Conservation (phyloP, 2,113 vertebrate genomes). For the Uropsilus gracilis region DNA sequence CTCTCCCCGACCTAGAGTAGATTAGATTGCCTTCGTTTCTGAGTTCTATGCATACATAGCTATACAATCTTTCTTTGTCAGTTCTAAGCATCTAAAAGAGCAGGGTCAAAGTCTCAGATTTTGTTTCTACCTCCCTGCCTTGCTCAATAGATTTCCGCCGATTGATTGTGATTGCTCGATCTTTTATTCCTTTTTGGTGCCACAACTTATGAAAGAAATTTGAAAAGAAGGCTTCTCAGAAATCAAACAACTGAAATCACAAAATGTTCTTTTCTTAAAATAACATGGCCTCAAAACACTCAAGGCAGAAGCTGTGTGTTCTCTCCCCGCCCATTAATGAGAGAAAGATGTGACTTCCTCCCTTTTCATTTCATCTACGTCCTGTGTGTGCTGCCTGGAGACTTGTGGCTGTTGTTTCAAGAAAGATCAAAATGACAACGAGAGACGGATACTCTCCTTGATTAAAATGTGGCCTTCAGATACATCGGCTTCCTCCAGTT, state of each 20-base stretch:
- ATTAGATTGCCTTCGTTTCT: neutral
- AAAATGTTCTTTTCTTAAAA: constrained; percentile 77
- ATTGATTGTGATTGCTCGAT: neutral
- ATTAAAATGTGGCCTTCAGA: constrained; percentile 69
- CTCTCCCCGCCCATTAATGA: constrained; percentile 64
- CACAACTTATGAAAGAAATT: constrained; percentile 7
- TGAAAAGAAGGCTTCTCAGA: constrained; percentile 6
- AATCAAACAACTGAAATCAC: constrained; percentile 71
- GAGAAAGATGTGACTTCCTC: constrained; percentile 41
- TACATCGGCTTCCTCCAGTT: neutral
- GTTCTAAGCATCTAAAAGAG: neutral
- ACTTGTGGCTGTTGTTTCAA: constrained; percentile 69
- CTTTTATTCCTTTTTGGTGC: constrained; percentile 47
- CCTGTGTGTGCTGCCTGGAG: constrained; percentile 52
- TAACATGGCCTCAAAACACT: constrained; percentile 43
- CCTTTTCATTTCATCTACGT: constrained; percentile 23
- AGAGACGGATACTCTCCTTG: constrained; percentile 56
- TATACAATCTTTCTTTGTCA: neutral
- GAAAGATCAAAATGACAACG: constrained; percentile 64
- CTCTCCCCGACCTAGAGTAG: neutral
- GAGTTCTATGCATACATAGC: neutral
- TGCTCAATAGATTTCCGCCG: neutral
- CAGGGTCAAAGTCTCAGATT: neutral
- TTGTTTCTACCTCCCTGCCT: neutral
- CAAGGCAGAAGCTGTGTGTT: neutral